Evolutionary conservation across 2,888 invertebrate species (phyloP), one percentile per base, ranked within the genome.

Genomic region (Myopa tessellatipennis): DNA sequence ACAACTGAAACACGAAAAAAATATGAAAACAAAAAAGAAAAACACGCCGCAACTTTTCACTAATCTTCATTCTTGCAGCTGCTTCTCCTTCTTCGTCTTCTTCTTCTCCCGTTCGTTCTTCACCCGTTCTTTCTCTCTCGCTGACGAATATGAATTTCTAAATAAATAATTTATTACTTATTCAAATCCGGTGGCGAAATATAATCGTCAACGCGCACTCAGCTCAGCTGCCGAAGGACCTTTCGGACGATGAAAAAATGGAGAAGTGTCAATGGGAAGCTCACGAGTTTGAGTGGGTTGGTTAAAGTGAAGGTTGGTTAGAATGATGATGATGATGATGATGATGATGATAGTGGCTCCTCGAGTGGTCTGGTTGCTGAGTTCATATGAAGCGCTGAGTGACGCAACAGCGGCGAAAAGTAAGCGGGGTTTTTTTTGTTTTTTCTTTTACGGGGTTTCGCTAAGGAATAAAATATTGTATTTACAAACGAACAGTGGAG

Each of bases 161-260:
- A 82, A 85, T 85, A 85, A 85, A 85, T 85, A 85, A 85, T 85
- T 85, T 84, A 85, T 85, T 85, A 82, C 81, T 81, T 83, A 84
- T 86, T 85, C 85, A 85, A 85, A 85, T 85, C 85, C 85, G 82
- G 79, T 84, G 74, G 70, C 61, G 70, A 76, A 78, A 79, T 77
- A 65, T 79, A 85, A 85, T 85, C 85, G 85, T 84, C 85, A 83
- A 82, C 82, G 79, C 82, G 75, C 75, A 75, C 69, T 68, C 69
- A 8, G 73, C 36, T 50, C 74, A 50, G 74, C 26, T 34, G 65
- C 69, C 26, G 65, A 34, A 34, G 65, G 34, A 65, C 36, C 65
- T 5, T 14, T 65, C n/a, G 34, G 18, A 6, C n/a, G 61, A 61
- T 26, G 61, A n/a, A 61, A 34, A 26, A 34, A 10, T 14, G n/a